A percentile compares a stretch with the other conserved stretches of the same genome.
Evolutionary conservation across 1,140 invertebrate genomes (phyloP).

Genomic region (Anadara kagoshimensis): DNA sequence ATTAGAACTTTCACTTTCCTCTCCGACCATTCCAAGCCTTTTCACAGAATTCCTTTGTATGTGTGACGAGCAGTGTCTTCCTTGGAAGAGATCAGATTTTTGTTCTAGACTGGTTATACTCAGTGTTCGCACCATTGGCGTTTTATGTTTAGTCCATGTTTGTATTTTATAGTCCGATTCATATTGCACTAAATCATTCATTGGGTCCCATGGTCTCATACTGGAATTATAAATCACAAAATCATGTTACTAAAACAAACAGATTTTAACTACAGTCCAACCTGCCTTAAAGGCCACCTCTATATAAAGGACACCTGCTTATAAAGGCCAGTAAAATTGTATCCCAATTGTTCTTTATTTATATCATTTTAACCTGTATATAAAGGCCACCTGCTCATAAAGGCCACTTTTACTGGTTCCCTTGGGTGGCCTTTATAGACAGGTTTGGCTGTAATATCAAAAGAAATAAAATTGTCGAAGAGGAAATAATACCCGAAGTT

Average conservation of each 20-base stretch:
- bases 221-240: conserved; percentile 52
- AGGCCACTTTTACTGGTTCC: too few relatives aligned
- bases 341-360: too few relatives aligned
- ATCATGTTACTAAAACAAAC: not conserved
- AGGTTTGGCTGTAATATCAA: too few relatives aligned
- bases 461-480: too few relatives aligned
- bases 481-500: too few relatives aligned
- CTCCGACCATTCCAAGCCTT: conserved; percentile 34
- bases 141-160: conserved; percentile 84
- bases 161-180: conserved; percentile 83
- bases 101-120: conserved; percentile 67
- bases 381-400: too few relatives aligned
- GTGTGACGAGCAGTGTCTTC: conserved; percentile 8
- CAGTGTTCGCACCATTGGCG: conserved; percentile 77
- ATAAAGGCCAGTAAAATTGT: too few relatives aligned
- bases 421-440: too few relatives aligned
- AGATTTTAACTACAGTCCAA: too few relatives aligned
- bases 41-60: conserved; percentile 42
- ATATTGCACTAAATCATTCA: conserved; percentile 88
- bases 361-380: too few relatives aligned
- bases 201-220: conserved; percentile 85
- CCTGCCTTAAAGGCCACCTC: too few relatives aligned
- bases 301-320: too few relatives aligned
- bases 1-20: conserved; percentile 68
- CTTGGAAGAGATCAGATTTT: conserved; percentile 23